Percentiles rank a stretch among this genome's conserved stretches.
phyloP scores from a whole-genome alignment of 2,797 vertebrate genomes.

The Clarias pachynema region DNA sequence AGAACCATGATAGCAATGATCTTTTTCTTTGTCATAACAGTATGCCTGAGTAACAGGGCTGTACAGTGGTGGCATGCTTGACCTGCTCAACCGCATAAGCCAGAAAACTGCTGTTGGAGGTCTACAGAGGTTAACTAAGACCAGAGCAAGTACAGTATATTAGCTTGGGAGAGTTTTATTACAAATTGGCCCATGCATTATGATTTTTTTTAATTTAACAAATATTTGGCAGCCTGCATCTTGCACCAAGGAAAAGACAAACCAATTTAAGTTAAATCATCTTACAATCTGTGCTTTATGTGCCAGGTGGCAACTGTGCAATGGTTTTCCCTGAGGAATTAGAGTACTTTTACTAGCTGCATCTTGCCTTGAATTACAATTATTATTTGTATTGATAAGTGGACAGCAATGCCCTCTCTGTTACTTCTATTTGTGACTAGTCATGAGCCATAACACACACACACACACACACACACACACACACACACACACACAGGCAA shows the following conservation, averaged over 20 bases:
- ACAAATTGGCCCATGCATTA: conserved; percentile 88
- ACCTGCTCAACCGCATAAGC: conserved; percentile 5
- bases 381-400: not conserved
- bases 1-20: conserved; percentile 1
- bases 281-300: not conserved
- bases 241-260: conserved; percentile 31
- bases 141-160: conserved; percentile 61
- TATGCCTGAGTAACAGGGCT: not conserved
- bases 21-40: conserved; percentile 14
- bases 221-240: conserved; percentile 79
- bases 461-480: not conserved
- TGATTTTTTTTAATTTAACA: conserved; percentile 83
- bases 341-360: conserved; percentile 23
- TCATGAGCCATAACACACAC: not conserved
- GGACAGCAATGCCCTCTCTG: not conserved
- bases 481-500: not conserved
- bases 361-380: not conserved
- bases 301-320: not conserved
- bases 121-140: conserved; percentile 50
- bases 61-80: not conserved
- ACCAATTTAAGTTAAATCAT: conserved; percentile 9
- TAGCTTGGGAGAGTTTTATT: conserved; percentile 76
- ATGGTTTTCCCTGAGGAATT: conserved; percentile 5
- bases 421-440: not conserved
- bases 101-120: conserved; percentile 30